Evolutionary conservation across 2,888 invertebrate genomes (phyloP).

Genomic region (Drosophila neotestacea): DNA sequence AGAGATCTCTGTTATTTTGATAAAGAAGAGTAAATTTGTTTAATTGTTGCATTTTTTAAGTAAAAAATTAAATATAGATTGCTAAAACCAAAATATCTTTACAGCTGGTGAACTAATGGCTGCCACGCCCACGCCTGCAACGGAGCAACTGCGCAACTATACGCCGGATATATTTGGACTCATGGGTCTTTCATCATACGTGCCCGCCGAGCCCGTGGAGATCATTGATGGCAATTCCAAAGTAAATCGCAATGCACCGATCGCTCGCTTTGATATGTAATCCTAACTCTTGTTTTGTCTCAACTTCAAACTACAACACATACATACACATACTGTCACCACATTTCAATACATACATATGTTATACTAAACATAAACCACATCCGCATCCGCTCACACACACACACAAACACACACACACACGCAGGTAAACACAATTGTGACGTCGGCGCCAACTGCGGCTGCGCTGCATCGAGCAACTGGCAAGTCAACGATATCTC

Average conservation of each 20-base stretch:
- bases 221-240: conserved; percentile 89
- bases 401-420: conserved; percentile 24
- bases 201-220: conserved; percentile 86
- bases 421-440: conserved; percentile 80
- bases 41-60: too few species aligned
- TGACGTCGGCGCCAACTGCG: conserved; percentile 73
- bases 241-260: conserved; percentile 85
- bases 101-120: conserved; percentile 43
- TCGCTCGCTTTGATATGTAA: conserved; percentile 55
- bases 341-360: neutral
- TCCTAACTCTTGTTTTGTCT: conserved; percentile 42
- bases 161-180: conserved; percentile 86
- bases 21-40: too few species aligned
- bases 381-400: conserved; percentile 25
- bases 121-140: conserved; percentile 59
- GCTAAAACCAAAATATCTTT: neutral
- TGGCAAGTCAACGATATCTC: conserved; percentile 75
- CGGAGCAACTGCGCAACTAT: conserved; percentile 64
- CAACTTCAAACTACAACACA: conserved; percentile 39
- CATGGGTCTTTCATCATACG: conserved; percentile 86
- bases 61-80: too few species aligned
- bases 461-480: conserved; percentile 58
- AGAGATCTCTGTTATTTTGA: too few species aligned
- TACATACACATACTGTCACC: neutral
- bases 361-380: neutral